phyloP scores from a whole-genome alignment of 1,140 invertebrate genomes.

The Hyphantria cunea region DNA sequence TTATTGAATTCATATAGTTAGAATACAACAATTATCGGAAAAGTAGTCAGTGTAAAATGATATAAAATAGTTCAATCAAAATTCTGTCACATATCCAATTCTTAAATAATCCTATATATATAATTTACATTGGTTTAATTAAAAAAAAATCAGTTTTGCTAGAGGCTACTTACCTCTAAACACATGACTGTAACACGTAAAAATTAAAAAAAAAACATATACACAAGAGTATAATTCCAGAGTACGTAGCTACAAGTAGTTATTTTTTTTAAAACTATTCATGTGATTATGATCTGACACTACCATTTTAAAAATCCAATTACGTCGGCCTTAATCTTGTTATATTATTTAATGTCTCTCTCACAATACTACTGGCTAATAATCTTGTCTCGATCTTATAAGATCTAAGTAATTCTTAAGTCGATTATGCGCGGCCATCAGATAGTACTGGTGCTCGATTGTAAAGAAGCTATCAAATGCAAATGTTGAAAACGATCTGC shows the following conservation, averaged over 20 bases:
- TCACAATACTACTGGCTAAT: neutral
- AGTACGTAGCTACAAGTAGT: too few relatives aligned
- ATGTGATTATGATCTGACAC: conserved; percentile 2
- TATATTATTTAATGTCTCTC: conserved; percentile 4
- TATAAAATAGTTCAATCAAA: neutral
- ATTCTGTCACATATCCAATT: too few relatives aligned
- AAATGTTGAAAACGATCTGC: conserved; percentile 14
- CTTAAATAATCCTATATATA: too few relatives aligned
- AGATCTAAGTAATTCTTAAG: conserved; percentile 17
- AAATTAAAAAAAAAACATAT: too few relatives aligned
- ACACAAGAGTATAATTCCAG: too few relatives aligned
- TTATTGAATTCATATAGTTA: too few relatives aligned
- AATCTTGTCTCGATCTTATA: conserved; percentile 3
- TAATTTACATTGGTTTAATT: too few relatives aligned
- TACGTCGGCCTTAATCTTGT: neutral
- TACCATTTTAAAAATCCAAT: conserved; percentile 12
- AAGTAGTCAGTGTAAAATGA: too few relatives aligned
- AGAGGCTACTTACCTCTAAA: too few relatives aligned
- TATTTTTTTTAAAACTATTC: neutral
- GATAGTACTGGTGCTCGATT: conserved; percentile 11
- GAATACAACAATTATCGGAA: too few relatives aligned
- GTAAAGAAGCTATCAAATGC: conserved; percentile 21
- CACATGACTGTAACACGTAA: too few relatives aligned
- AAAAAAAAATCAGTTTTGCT: too few relatives aligned
- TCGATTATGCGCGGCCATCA: conserved; percentile 15